Evolutionary conservation across 1,140 invertebrate genomes (phyloP), one percentile per base, ranked within the genome.

Genomic region (Pseudomyrmex pallidus): DNA sequence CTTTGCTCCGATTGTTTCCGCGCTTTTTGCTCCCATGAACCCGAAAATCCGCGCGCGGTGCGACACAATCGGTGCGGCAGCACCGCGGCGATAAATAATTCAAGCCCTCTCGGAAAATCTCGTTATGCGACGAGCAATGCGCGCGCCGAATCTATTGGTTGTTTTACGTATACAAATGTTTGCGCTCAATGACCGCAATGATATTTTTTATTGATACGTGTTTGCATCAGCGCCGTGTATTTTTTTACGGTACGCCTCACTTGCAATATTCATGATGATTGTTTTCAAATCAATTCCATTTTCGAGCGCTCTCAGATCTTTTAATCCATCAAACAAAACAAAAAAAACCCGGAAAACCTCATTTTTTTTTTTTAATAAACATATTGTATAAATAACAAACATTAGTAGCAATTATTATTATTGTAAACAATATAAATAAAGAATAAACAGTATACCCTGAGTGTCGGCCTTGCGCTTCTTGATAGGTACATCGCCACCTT

Each of bases 391-490:
- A 35, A 35, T 35, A 7, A 35, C 35, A 35, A 35, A 35, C 5
- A 35, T 35, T 35, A 35, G 74, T 1, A 56, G 13, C 48, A 13
- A 50, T 48, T 48, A 10, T 15, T 64, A 44, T 50, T 68, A 46
- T 35, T 35, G 5, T 35, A 35, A 35, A 35, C 35, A 35, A 35
- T 35, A 35, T 35, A 35, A 35, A 35, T 35, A 56, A 2, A 67
- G 17, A 22, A 20, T 3, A 22, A 35, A 12, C 8, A 17, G 44
- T 74, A 35, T 50, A 94, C 94, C 93, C 92, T 94, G 93, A 67
- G 82, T 94, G n/a, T 97, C 97, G 78, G 95, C 95, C 95, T 98
- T 97, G 89, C 97, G 96, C 92, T 98, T 98, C 92, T 98, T 98
- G 56, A 96, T 95, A 54, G 96, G 96, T 89, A 96, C 95, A 89